Evolutionary conservation across 2,797 vertebrate genomes (phyloP), one percentile per base, ranked within the genome.

Genomic region (Delichon dasypus): DNA sequence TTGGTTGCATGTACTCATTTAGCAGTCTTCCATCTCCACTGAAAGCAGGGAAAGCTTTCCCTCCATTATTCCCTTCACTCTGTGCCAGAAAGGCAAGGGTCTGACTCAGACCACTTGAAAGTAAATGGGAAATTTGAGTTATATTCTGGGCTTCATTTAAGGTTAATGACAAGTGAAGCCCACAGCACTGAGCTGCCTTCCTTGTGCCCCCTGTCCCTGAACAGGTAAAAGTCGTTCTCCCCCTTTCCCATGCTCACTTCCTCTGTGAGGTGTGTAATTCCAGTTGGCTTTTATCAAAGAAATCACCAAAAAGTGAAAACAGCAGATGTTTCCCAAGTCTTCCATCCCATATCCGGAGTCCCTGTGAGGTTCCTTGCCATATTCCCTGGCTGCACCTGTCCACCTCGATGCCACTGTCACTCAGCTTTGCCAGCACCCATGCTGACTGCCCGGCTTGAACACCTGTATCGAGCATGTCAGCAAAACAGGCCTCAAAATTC

Each of bases 401-500:
- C 54, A n/a, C 58, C 90, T 93, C 5, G 0, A 25, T 78, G 50
- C 54, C 75, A 23, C 22, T 60, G 53, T 58, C 76, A 20, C 47
- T 50, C 92, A 76, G 77, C 67, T 86, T 50, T 76, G 93, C 68
- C 60, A 76, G 21, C 12, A 14, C 30, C 71, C 62, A 7, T 19
- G 51, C 96, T 81, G 70, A 51, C 58, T 93, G 40, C 44, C 61
- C 4, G 3, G 27, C 75, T 58, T 23, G 74, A 93, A 75, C 65
- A 68, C 71, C 77, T 85, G 89, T 84, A 78, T 57, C 1, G 12
- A 16, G 67, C 74, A 87, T 88, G 74, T 88, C 94, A 83, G 86
- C 80, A 91, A 94, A 97, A 94, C 72, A 92, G 90, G 90, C 75
- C 20, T 91, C 88, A 89, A 29, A 60, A 32, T 66, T 57, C 79